These are phyloP conservation scores for Pristiophorus japonicus DNA, from an alignment of 2,113 vertebrate genomes.

Conservation along the genomic window DNA sequence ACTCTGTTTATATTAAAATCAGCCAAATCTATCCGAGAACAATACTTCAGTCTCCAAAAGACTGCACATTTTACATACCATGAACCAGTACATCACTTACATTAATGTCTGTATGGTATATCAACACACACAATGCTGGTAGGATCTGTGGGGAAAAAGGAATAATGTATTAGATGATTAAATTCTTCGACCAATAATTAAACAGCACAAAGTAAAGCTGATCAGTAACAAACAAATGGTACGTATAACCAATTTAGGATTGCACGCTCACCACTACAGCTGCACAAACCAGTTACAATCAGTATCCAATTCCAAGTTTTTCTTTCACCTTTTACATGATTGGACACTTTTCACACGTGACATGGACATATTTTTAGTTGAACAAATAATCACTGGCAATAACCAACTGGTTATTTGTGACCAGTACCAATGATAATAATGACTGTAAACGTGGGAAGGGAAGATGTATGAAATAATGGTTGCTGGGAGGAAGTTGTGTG, in stretches of 20 bases:
- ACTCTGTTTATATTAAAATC: neutral
- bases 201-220: no score
- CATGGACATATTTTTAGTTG: neutral
- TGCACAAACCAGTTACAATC: neutral
- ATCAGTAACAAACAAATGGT: neutral
- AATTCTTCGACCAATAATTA: neutral
- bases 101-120: conserved; percentile 97
- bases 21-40: neutral
- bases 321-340: neutral
- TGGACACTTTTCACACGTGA: neutral
- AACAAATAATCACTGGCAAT: neutral
- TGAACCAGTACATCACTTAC: conserved; percentile 65
- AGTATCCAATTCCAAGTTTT: neutral
- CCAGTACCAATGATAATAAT: neutral
- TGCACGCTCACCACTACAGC: conserved; percentile 36
- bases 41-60: neutral
- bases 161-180: neutral
- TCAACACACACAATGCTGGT: conserved; percentile 92
- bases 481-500: neutral
- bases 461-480: neutral
- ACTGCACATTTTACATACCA: neutral
- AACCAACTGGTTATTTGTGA: no score
- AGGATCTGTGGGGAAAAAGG: conserved; percentile 75
- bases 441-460: neutral
- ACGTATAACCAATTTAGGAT: neutral